Base-by-base conservation (phyloP, 2,888 invertebrate species). In the Caenorhabditis sinica region DNA sequence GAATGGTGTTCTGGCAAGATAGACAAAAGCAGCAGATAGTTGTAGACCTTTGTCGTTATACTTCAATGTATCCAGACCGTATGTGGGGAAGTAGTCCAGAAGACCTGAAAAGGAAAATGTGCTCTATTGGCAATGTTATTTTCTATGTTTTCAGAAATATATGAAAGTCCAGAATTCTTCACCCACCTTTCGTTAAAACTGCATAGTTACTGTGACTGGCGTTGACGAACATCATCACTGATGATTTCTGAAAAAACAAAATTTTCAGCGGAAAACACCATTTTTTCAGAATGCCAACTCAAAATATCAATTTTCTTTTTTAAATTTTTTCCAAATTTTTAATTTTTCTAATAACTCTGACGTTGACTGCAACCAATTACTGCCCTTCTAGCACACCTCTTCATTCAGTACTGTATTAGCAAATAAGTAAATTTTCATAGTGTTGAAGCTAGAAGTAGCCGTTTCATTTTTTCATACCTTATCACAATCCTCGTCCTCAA, bases 11-110 rank as follows among this genome's bases (percentile, higher is more conserved):
- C 76, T 68, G 9, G 76, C 76, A 5, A 77, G 20, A 17, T 77
- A 77, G 0, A 77, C 60, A 36, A 77, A 69, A 11, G 66, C 66
- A 1, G 76, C 76, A 6, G 76, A 77, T n/a, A 77, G 15, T 36
- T 77, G 76, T 17, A 77, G 61, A 23, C 76, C 69, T 25, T 77
- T 77, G 17, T 68, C 76, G 36, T 77, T 69, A 17, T 56, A 69
- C 40, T 77, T 77, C 20, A 77, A 51, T 1, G 60, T 61, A 20
- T 77, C 61, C n/a, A 77, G 3, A 23, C 51, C 69, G 36, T 36
- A 77, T 1, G 76, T 77, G 5, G 76, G 76, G 15, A 77, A 77
- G 25, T 77, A 77, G 51, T 77, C 76, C 9, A 77, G 69, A 0
- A 77, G 51, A 11, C 66, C 75, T 66, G 28, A 15, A 56, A 56